Percentiles rank a stretch among this genome's conserved stretches.
phyloP scores from a whole-genome alignment of 1,140 invertebrate species.

The Zaprionus gabonicus region DNA sequence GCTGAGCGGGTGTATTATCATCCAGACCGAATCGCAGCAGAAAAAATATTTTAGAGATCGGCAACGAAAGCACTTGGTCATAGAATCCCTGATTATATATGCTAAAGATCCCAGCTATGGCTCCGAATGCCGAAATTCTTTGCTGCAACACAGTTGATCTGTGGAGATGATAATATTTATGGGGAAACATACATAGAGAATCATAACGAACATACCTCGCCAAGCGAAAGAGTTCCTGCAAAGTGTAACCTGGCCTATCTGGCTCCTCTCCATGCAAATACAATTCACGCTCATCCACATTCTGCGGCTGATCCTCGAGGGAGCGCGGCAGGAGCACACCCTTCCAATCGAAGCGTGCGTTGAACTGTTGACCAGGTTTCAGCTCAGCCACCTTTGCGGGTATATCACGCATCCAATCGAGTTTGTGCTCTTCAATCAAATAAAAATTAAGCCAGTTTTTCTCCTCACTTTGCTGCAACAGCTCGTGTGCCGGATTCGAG shows the following conservation, averaged over 20 bases:
- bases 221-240: slow-evolving; percentile 93
- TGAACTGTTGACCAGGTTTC: slow-evolving; percentile 87
- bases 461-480: slow-evolving; percentile 87
- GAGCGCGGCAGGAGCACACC: slow-evolving; percentile 89
- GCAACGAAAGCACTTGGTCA: slow-evolving; percentile 88
- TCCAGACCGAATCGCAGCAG: slow-evolving; percentile 93
- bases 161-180: slow-evolving; percentile 46
- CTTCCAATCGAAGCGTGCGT: slow-evolving; percentile 89
- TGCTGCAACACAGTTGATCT: slow-evolving; percentile 91
- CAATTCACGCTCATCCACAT: slow-evolving; percentile 88
- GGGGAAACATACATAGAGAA: not conserved
- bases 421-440: slow-evolving; percentile 91
- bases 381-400: slow-evolving; percentile 84
- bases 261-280: slow-evolving; percentile 97
- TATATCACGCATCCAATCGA: slow-evolving; percentile 93
- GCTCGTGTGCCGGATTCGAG: slow-evolving; percentile 85
- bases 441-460: slow-evolving; percentile 93
- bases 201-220: slow-evolving; percentile 53
- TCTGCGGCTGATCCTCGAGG: slow-evolving; percentile 83
- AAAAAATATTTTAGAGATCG: slow-evolving; percentile 90
- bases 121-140: slow-evolving; percentile 90
- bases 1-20: slow-evolving; percentile 90
- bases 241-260: slow-evolving; percentile 93
- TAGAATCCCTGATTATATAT: slow-evolving; percentile 90
- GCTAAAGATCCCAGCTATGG: slow-evolving; percentile 91